Percentiles rank a stretch among this genome's conserved stretches.
Conservation (phyloP, 1,140 invertebrate species). For the Rhynchophorus ferrugineus region DNA sequence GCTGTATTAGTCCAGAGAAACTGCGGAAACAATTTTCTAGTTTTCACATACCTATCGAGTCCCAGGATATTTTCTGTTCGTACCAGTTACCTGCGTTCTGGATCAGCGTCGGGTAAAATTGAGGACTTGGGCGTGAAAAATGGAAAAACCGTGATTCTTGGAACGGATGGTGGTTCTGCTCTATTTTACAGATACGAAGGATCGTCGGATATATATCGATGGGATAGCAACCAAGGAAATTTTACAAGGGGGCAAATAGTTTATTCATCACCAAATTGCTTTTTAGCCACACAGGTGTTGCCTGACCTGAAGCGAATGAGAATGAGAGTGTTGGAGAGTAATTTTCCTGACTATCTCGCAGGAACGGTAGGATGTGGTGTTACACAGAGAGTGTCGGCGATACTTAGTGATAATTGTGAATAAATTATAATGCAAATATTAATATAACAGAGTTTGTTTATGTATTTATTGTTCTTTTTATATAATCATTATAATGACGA, state of each 20-base stretch:
- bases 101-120: constrained; percentile 45
- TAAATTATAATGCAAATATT: no score
- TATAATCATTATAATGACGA: no score
- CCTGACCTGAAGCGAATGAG: constrained; percentile 47
- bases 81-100: constrained; percentile 48
- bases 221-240: constrained; percentile 40
- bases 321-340: constrained; percentile 53
- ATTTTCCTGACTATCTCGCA: constrained; percentile 55
- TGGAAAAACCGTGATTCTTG: constrained; percentile 48
- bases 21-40: constrained; percentile 46
- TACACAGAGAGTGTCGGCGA: constrained; percentile 45
- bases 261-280: constrained; percentile 45
- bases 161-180: constrained; percentile 52
- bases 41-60: constrained; percentile 52
- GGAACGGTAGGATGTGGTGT: constrained; percentile 53
- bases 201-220: constrained; percentile 43
- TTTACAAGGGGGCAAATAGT: constrained; percentile 44
- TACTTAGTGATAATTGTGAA: constrained; percentile 41
- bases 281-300: constrained; percentile 49
- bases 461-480: no score
- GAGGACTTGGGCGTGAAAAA: constrained; percentile 48
- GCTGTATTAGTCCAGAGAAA: constrained; percentile 45
- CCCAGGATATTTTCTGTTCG: constrained; percentile 48
- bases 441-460: no score
- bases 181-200: constrained; percentile 52